phyloP scores from a whole-genome alignment of 2,888 invertebrate genomes.

The Agriotes lineatus region DNA sequence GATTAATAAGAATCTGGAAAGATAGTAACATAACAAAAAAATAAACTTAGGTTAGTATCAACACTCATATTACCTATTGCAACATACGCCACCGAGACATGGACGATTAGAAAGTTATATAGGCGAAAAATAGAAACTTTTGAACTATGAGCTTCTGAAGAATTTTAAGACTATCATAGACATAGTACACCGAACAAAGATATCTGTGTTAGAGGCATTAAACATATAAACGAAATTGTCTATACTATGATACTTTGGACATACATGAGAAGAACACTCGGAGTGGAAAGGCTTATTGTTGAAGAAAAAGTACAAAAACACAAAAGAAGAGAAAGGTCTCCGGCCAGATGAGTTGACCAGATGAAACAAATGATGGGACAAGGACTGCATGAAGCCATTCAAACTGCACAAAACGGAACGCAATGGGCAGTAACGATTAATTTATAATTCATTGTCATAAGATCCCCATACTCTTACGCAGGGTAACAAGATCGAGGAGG shows the following conservation, averaged over 20 bases:
- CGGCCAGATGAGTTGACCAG: not conserved
- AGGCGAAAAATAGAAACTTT: not conserved
- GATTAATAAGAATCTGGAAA: not conserved
- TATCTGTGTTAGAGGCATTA: not conserved
- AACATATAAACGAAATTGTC: not conserved
- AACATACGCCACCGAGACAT: not conserved
- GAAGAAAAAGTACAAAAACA: not conserved
- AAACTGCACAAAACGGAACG: not conserved
- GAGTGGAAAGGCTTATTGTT: not conserved
- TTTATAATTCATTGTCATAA: slow-evolving; percentile 3
- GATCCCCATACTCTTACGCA: not conserved
- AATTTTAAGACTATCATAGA: not conserved
- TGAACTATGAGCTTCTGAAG: not conserved
- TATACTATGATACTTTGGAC: not conserved
- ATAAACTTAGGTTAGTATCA: not conserved
- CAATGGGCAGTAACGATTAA: not conserved
- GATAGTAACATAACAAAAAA: not conserved
- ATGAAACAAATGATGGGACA: not conserved
- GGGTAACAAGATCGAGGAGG: not conserved
- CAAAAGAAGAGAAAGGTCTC: not conserved
- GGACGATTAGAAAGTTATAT: not conserved
- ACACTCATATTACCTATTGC: not conserved
- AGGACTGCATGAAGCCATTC: not conserved
- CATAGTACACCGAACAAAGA: not conserved
- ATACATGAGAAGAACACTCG: not conserved